phyloP scores from a whole-genome alignment of 1,140 invertebrate species.

The Heliconius melpomene region DNA sequence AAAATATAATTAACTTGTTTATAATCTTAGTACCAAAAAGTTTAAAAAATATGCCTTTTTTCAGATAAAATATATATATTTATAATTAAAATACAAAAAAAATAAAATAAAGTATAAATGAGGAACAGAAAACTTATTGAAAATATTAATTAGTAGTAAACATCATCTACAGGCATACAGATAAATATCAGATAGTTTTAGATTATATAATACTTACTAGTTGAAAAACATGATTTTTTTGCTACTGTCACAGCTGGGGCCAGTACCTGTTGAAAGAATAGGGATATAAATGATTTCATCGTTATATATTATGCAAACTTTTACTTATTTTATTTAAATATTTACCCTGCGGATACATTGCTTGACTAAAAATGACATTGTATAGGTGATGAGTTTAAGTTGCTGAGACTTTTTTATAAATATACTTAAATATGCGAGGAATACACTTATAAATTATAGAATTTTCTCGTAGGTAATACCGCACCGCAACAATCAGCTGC shows the following conservation, averaged over 20 bases:
- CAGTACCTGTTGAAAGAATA: constrained; percentile 46
- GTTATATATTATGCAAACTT: constrained; percentile 22
- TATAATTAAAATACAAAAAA: too few relatives aligned
- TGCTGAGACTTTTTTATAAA: not conserved
- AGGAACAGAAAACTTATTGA: not conserved
- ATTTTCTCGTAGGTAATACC: constrained; percentile 1
- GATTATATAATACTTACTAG: constrained; percentile 67
- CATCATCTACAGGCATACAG: not conserved
- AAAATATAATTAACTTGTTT: not conserved
- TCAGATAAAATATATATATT: too few relatives aligned
- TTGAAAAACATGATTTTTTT: constrained; percentile 58
- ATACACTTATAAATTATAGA: not conserved
- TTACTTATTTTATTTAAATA: constrained; percentile 14
- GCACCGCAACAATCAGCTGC: not conserved
- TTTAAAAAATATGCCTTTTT: too few relatives aligned
- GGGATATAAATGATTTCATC: not conserved
- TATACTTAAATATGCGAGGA: not conserved
- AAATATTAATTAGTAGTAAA: not conserved
- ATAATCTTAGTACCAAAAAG: too few relatives aligned
- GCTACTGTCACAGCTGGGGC: constrained; percentile 50
- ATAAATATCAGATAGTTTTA: constrained; percentile 18
- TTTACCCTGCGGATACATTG: constrained; percentile 55
- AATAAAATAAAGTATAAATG: not conserved
- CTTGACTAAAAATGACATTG: constrained; percentile 61
- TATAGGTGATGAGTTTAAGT: constrained; percentile 1